Base-by-base conservation (phyloP, 92 coral and sea anemone species). In the Phenganax marumi region DNA sequence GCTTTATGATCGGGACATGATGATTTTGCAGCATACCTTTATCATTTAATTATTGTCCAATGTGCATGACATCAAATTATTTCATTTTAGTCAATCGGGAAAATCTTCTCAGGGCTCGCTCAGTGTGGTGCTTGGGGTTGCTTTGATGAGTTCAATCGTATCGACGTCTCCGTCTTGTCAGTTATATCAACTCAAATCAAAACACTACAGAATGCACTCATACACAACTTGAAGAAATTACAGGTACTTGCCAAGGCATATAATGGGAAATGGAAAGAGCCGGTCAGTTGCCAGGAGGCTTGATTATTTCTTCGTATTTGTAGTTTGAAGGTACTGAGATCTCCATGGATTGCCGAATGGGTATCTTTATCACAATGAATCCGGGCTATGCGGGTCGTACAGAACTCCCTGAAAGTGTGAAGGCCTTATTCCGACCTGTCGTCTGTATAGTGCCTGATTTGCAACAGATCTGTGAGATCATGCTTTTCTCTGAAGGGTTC, bases 111-210 rank as follows among this genome's bases (percentile, higher is more conserved):
- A 8, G 98, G 98, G 26, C 85, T 95, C 72, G 98, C 97, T 12
- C 98, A 95, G 93, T 95, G 98, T 78, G 98, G 98, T 55, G 98
- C 98, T n/a, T 95, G 98, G 98, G 98, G 98, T n/a, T 95, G 98
- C 84, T 95, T 95, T 79, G 98, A 95, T 68, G 98, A 95, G 87
- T 95, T 95, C 89, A 95, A 95, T 87, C 98, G 98, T 86, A 95
- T 95, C 24, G 98, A 95, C 47, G 98, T 95, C 68, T 95, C 98
- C 8, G 98, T 95, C 54, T 62, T 95, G 87, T 95, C 98, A 13
- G 98, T 95, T 52, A 89, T 95, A 83, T 95, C 98, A 17, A 95
- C 98, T 7, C 98, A 95, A 78, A 95, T 95, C 86, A 95, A 95
- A 79, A 92, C 98, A 12, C 91, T 95, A 13, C 98, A 95, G 84